Percentiles rank a stretch among this genome's conserved stretches.
These are phyloP conservation scores for Podargus strigoides DNA, from an alignment of 2,797 vertebrate genomes.

Conservation along the genomic window DNA sequence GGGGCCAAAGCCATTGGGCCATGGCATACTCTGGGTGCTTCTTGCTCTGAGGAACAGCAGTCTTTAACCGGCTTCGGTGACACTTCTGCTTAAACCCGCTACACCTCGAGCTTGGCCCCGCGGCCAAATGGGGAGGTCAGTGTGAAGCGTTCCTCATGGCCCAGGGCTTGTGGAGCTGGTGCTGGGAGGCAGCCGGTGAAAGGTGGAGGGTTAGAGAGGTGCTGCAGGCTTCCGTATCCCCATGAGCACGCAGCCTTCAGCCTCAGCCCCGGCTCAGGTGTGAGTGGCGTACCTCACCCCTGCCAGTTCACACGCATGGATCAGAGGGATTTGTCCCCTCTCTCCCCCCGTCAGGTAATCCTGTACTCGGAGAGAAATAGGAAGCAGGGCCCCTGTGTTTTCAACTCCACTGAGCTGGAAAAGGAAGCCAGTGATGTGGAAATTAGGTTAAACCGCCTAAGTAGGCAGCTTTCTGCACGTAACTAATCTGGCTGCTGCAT, in stretches of 20 bases:
- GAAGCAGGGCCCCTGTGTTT: background rate
- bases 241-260: background rate
- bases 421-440: slow-evolving; percentile 42
- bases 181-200: background rate
- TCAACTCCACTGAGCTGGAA: slow-evolving; percentile 29
- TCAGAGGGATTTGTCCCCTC: background rate
- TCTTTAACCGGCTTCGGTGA: rapidly evolving
- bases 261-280: background rate
- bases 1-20: background rate
- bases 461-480: slow-evolving; percentile 39
- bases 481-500: slow-evolving; percentile 35
- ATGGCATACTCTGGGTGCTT: rapidly evolving
- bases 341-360: background rate
- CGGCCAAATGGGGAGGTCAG: rapidly evolving
- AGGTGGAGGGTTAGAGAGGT: background rate
- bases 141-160: rapidly evolving
- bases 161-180: background rate
- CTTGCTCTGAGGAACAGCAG: background rate
- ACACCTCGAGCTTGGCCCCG: rapidly evolving
- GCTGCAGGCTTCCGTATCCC: background rate
- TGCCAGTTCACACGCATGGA: background rate
- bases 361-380: background rate
- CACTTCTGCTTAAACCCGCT: background rate
- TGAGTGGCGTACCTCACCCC: too few relatives aligned
- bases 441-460: slow-evolving; percentile 57